Evolutionary conservation across 2,797 vertebrate genomes (phyloP).

Genomic region (Sebastes iracundus): DNA sequence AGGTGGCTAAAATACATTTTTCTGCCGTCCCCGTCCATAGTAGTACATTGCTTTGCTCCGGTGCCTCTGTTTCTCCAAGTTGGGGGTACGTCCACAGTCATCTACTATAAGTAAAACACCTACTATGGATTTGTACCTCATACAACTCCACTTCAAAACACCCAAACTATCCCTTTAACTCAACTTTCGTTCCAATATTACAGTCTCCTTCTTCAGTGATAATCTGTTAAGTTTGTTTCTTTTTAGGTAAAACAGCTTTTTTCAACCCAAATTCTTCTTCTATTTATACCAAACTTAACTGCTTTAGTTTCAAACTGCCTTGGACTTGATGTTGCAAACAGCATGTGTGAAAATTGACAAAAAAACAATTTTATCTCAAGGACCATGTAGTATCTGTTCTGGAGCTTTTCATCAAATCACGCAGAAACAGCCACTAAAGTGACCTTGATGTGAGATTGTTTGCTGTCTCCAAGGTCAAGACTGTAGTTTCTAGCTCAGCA

Average conservation of each 20-base stretch:
- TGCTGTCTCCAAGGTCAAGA: background rate
- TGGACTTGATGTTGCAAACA: background rate
- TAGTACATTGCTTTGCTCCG: too few species aligned
- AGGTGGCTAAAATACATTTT: too few species aligned
- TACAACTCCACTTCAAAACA: too few species aligned
- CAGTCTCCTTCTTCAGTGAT: background rate
- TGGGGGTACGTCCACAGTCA: too few species aligned
- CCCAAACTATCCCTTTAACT: too few species aligned
- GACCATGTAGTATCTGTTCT: background rate
- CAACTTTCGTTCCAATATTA: background rate
- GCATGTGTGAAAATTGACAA: background rate
- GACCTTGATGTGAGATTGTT: background rate
- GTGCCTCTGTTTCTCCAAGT: too few species aligned
- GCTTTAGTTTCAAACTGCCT: background rate
- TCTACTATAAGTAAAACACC: too few species aligned
- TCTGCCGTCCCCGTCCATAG: too few species aligned
- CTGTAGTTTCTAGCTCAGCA: background rate
- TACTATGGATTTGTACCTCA: too few species aligned
- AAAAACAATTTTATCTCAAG: background rate
- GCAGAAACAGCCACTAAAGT: background rate
- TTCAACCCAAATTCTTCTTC: background rate
- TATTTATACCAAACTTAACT: background rate
- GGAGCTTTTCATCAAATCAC: background rate
- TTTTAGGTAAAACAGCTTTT: fast-evolving
- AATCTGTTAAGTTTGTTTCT: background rate